phyloP scores from a whole-genome alignment of 2,888 invertebrate species.

The Lasioglossum pauxillum region DNA sequence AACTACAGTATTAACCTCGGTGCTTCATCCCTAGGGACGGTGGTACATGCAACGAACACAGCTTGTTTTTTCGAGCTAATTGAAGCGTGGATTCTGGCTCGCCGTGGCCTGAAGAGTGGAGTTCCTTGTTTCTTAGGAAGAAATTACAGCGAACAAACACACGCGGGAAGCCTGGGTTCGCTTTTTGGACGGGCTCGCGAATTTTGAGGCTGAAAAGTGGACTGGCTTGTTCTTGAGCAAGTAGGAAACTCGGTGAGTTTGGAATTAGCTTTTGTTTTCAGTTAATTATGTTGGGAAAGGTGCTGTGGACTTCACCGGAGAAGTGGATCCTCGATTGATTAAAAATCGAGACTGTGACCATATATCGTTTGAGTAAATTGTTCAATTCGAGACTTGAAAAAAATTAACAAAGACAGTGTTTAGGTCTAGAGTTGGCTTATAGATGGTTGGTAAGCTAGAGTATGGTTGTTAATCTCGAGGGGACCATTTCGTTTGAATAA shows the following conservation, averaged over 20 bases:
- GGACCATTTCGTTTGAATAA: too few species aligned
- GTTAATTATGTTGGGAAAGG: not conserved
- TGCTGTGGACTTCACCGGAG: not conserved
- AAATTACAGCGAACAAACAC: conserved; percentile 1
- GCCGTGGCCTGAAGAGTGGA: not conserved
- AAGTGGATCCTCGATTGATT: not conserved
- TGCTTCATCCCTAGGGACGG: not conserved
- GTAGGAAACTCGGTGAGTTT: not conserved
- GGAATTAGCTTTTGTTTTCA: not conserved
- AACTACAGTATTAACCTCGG: not conserved
- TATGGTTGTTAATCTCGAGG: too few species aligned
- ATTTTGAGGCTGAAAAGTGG: not conserved
- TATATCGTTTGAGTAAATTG: not conserved
- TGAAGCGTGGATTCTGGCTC: conserved; percentile 1
- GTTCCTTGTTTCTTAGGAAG: conserved; percentile 5
- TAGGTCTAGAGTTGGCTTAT: too few species aligned
- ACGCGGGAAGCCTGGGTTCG: not conserved
- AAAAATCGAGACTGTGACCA: not conserved
- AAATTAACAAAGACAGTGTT: too few species aligned
- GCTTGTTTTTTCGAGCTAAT: conserved; percentile 11
- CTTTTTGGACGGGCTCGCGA: not conserved
- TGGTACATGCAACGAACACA: not conserved
- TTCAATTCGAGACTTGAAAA: too few species aligned
- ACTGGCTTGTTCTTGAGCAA: not conserved
- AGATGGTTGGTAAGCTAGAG: too few species aligned